Base-by-base conservation (phyloP, 2,113 vertebrate genomes). In the Machaerirhynchus nigripectus region DNA sequence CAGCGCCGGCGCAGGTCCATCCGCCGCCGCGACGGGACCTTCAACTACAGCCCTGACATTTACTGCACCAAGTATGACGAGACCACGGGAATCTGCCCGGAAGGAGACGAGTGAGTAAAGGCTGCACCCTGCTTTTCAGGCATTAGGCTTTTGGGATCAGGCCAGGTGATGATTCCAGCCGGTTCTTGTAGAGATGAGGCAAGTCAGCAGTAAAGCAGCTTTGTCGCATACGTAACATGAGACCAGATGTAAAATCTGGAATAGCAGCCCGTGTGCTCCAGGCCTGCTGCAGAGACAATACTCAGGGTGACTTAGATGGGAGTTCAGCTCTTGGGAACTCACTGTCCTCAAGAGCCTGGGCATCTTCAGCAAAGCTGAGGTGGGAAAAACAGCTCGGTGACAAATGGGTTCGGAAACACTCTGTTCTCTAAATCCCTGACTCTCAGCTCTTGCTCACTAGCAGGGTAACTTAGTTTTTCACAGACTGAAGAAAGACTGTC, bases 51-150 rank as follows among this genome's bases (percentile, higher is more conserved):
- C 94, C 99, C 99, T 11, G 99, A 99, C 95, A 98, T 99, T 63
- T 99, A 99, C 98, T 99, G 99, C 87, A 99, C 99, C 98, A 99
- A 99, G 97, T 99, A 99, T 40, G 99, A 99, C 12, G 99, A 99
- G 97, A 99, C 99, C 73, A 98, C 99, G 4, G 99, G 99, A 68
- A 99, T 98, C 90, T 99, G 99, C 88, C 98, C 99, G 1, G 99
- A 99, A 93, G 99, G 99, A 98, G 99, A 99, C 63, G 99, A 99
- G 99, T 99, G 96, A 99, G 99, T 97, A 77, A 61, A 90, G 80
- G 15, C 85, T 91, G 87, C 74, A 17, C 69, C 39, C 80, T 94
- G 86, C 83, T 94, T 84, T 89, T 69, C 84, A 56, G 83, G 90
- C 88, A 68, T 84, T 71, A 71, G 77, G 88, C 83, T 89, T 64